These are phyloP conservation scores for Anguilla rostrata DNA, from an alignment of 2,113 vertebrate species.

Conservation along the genomic window DNA sequence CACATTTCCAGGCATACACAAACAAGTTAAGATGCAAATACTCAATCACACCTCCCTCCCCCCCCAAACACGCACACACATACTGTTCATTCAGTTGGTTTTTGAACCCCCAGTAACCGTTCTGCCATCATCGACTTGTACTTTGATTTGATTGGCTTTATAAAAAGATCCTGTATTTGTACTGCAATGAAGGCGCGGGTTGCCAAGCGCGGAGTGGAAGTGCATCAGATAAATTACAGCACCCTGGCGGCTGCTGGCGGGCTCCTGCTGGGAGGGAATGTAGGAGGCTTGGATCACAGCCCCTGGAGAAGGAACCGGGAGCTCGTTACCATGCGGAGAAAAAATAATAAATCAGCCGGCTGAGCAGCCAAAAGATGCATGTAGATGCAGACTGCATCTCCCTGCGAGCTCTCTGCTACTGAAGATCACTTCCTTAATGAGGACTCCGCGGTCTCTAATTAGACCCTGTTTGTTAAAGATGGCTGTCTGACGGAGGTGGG, in stretches of 20 bases:
- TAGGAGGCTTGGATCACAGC: background rate
- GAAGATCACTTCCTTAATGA: slow-evolving; percentile 6
- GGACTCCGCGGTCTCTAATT: background rate
- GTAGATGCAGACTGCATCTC: background rate
- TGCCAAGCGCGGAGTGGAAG: background rate
- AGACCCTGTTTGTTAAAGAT: background rate
- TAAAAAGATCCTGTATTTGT: background rate
- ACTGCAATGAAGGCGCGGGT: background rate
- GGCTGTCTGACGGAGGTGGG: background rate
- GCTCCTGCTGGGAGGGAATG: background rate
- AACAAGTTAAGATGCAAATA: background rate
- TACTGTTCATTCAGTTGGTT: background rate
- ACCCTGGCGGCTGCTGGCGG: background rate
- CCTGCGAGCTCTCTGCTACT: background rate
- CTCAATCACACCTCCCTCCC: too few species aligned
- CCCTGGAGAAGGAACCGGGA: background rate
- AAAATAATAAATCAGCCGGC: background rate
- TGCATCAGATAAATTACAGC: slow-evolving; percentile 1
- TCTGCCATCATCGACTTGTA: background rate
- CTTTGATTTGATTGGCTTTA: background rate
- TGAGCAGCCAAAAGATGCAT: background rate
- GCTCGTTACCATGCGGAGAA: slow-evolving; percentile 2
- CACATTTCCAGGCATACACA: background rate
- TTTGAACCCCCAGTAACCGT: background rate
- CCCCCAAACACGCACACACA: background rate